A percentile compares a stretch with the other conserved stretches of the same genome.
These are phyloP conservation scores for mouse (Mus musculus) DNA, from an alignment of 2,113 vertebrate species.

Conservation along the genomic window GRCm39 chr16:33656001-33656500, in stretches of 20 bases:
- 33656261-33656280: constrained; percentile 2
- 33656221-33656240: not conserved
- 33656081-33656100: not conserved
- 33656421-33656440: not conserved
- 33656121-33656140: not conserved
- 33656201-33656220: not conserved
- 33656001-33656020: not conserved
- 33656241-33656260: not conserved
- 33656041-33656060: not conserved
- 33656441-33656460: not conserved
- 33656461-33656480: not conserved
- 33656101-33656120: not conserved
- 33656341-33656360: not conserved
- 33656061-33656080: not conserved
- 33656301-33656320: not conserved
- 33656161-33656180: constrained; percentile 27
- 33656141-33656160: not conserved
- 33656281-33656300: not conserved
- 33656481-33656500: not conserved
- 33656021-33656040: not conserved
- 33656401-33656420: not conserved
- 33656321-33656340: not conserved
- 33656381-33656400: not conserved
- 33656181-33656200: not conserved
- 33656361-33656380: not conserved